phyloP scores from a whole-genome alignment of 2,113 vertebrate species.

The Trinectes maculatus region DNA sequence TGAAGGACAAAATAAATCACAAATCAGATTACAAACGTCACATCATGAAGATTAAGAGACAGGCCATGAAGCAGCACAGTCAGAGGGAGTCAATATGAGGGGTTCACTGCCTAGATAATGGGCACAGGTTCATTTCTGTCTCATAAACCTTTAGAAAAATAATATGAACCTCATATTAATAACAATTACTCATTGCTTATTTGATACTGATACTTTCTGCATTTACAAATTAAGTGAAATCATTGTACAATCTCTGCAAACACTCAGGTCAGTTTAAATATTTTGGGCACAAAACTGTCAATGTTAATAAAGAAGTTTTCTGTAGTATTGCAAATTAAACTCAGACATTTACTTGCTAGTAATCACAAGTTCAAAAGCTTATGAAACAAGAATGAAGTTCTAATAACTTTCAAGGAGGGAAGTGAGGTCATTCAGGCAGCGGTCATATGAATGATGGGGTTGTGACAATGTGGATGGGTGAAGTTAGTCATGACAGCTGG shows the following conservation, averaged over 20 bases:
- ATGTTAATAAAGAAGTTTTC: too few relatives aligned
- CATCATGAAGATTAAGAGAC: background rate
- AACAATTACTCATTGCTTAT: too few relatives aligned
- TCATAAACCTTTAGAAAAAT: slow-evolving; percentile 24
- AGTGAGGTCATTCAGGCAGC: slow-evolving; percentile 50
- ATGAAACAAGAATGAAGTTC: slow-evolving; percentile 40
- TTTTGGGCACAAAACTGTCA: too few relatives aligned
- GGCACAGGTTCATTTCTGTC: slow-evolving; percentile 27
- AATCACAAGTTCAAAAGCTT: background rate
- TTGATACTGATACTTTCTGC: too few relatives aligned
- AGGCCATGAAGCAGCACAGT: background rate
- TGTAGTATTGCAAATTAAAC: too few relatives aligned
- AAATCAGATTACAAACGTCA: background rate
- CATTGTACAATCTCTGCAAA: background rate
- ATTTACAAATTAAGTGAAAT: background rate
- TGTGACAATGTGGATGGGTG: background rate
- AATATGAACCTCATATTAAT: slow-evolving; percentile 4
- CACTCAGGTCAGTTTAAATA: background rate
- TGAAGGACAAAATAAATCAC: slow-evolving; percentile 55
- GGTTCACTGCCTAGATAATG: slow-evolving; percentile 17
- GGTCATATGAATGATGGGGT: slow-evolving; percentile 34
- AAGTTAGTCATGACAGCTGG: slow-evolving; percentile 35
- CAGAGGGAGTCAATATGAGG: slow-evolving; percentile 14
- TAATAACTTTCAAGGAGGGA: background rate
- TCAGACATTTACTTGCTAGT: too few relatives aligned